Percentiles rank a stretch among this genome's conserved stretches.
Evolutionary conservation across 2,113 vertebrate species (phyloP).

Genomic region (Condylura cristata): DNA sequence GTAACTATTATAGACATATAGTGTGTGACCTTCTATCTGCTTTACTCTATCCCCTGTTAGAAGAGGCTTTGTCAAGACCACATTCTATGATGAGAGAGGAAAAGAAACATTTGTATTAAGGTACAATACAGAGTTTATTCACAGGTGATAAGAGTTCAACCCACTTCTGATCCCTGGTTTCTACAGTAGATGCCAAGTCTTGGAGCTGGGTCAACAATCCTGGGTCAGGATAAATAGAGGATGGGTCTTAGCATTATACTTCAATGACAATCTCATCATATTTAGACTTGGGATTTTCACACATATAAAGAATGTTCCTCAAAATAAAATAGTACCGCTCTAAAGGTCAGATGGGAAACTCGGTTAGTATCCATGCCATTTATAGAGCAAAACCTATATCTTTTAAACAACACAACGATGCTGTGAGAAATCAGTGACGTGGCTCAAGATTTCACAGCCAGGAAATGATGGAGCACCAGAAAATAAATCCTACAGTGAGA

Average conservation of each 20-base stretch:
- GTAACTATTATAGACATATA: neutral
- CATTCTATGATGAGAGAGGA: neutral
- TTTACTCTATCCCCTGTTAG: neutral
- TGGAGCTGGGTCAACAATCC: neutral
- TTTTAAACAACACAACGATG: neutral
- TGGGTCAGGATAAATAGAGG: neutral
- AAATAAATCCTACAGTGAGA: neutral
- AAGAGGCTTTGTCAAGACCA: neutral
- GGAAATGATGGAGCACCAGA: neutral
- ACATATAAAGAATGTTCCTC: rapidly evolving
- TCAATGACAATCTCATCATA: neutral
- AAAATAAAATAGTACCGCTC: neutral
- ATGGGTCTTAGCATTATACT: neutral
- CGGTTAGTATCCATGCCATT: neutral
- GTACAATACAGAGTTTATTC: rapidly evolving
- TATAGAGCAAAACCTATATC: neutral
- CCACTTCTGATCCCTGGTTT: neutral
- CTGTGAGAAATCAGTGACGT: neutral
- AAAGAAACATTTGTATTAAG: neutral
- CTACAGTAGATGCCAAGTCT: neutral
- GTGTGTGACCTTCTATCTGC: neutral
- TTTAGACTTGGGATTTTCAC: neutral
- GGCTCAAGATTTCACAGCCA: neutral
- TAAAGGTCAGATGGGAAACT: neutral
- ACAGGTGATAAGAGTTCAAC: neutral